Evolutionary conservation across 1,140 invertebrate species (phyloP).

Genomic region (Drosophila rufa): DNA sequence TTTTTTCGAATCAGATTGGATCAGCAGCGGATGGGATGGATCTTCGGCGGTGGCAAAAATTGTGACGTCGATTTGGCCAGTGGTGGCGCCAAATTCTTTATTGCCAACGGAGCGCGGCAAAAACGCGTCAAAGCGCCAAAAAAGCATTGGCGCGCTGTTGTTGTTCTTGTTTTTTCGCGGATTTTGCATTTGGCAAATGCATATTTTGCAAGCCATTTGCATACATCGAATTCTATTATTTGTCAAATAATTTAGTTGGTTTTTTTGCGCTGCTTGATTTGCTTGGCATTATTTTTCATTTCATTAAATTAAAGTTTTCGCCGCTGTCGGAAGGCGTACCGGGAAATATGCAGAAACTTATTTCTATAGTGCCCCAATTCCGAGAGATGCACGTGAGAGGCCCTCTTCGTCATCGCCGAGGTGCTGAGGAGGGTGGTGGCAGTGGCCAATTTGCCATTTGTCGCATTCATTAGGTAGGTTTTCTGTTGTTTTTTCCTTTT

Average conservation of each 20-base stretch:
- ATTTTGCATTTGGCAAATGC: conserved; percentile 15
- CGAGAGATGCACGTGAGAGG: conserved; percentile 7
- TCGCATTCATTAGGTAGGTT: conserved; percentile 33
- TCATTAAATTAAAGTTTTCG: conserved; percentile 76
- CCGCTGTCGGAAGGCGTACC: conserved; percentile 36
- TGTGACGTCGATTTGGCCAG: conserved; percentile 66
- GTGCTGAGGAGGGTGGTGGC: conserved; percentile 19
- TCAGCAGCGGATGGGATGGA: conserved; percentile 9
- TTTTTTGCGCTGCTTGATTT: conserved; percentile 61
- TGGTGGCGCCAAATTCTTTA: conserved; percentile 72
- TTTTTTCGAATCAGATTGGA: background rate
- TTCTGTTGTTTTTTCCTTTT: conserved; percentile 7
- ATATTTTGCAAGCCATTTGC: conserved; percentile 65
- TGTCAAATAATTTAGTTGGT: conserved; percentile 32
- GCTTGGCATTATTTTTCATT: conserved; percentile 74
- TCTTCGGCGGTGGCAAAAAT: conserved; percentile 52
- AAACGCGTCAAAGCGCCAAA: conserved; percentile 76
- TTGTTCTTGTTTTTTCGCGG: conserved; percentile 19
- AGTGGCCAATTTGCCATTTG: conserved; percentile 52
- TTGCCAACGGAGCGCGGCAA: conserved; percentile 56
- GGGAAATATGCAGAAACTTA: conserved; percentile 5
- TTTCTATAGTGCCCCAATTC: conserved; percentile 2
- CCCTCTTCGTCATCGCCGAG: conserved; percentile 4
- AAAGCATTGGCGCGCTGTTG: conserved; percentile 18
- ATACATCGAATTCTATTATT: conserved; percentile 60